phyloP scores from a whole-genome alignment of 2,113 vertebrate genomes.

The Beaufortia kweichowensis region DNA sequence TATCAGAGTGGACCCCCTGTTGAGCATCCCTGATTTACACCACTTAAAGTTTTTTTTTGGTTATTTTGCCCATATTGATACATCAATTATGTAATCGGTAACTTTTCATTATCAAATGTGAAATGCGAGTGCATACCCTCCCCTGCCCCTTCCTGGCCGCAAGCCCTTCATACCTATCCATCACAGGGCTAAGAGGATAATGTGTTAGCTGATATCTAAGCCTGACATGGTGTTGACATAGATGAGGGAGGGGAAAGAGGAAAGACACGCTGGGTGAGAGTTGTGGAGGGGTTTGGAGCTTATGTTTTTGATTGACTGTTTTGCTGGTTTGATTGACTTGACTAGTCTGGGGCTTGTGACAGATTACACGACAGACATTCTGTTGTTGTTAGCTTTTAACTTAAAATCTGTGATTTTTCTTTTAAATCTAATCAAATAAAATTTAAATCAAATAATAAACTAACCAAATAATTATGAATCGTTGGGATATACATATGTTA shows the following conservation, averaged over 20 bases:
- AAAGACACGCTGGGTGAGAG: background rate
- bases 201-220: slow-evolving; percentile 80
- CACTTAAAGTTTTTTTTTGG: no score
- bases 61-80: background rate
- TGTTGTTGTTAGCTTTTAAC: background rate
- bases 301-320: background rate
- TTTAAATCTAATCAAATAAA: no score
- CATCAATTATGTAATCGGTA: background rate
- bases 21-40: no score
- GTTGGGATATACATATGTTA: no score
- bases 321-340: background rate
- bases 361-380: no score
- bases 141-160: slow-evolving; percentile 61
- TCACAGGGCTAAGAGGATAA: slow-evolving; percentile 78
- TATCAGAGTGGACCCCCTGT: no score
- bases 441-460: no score
- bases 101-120: background rate
- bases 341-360: background rate
- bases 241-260: slow-evolving; percentile 61
- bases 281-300: background rate
- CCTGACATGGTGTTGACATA: slow-evolving; percentile 72
- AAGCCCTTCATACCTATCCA: slow-evolving; percentile 70
- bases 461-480: no score
- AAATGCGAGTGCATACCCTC: background rate
- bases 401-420: no score